Evolutionary conservation across 2,113 vertebrate species (phyloP).

Genomic region (Crotophaga sulcirostris): DNA sequence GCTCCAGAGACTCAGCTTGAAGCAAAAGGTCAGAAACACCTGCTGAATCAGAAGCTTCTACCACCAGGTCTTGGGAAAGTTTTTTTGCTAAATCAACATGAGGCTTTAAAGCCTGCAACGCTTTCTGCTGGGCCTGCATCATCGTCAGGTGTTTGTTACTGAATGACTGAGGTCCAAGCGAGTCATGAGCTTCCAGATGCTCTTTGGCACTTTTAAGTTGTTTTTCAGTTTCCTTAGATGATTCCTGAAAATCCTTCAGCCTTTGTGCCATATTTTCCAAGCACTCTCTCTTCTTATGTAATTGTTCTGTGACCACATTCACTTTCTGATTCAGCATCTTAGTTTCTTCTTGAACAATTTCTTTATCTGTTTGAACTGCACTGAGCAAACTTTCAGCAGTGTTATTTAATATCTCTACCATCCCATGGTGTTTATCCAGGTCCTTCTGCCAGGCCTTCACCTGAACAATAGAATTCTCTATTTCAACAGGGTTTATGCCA

Average conservation of each 20-base stretch:
- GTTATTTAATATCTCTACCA: slow-evolving; percentile 85
- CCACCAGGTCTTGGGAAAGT: slow-evolving; percentile 85
- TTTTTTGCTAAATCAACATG: slow-evolving; percentile 83
- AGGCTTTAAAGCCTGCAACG: slow-evolving; percentile 81
- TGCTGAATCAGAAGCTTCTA: slow-evolving; percentile 83
- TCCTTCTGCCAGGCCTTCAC: slow-evolving; percentile 90
- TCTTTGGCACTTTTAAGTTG: slow-evolving; percentile 85
- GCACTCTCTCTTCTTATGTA: slow-evolving; percentile 84
- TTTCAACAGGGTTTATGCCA: slow-evolving; percentile 75
- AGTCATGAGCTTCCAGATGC: slow-evolving; percentile 82
- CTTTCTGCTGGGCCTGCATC: slow-evolving; percentile 92
- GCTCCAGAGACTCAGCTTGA: slow-evolving; percentile 83
- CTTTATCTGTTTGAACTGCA: slow-evolving; percentile 84
- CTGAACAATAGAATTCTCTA: slow-evolving; percentile 82
- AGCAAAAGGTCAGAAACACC: slow-evolving; percentile 88
- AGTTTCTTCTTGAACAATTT: slow-evolving; percentile 81
- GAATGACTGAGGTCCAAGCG: slow-evolving; percentile 85
- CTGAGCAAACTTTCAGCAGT: slow-evolving; percentile 84
- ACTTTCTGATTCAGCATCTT: slow-evolving; percentile 78
- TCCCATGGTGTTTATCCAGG: slow-evolving; percentile 88
- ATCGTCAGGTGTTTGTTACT: slow-evolving; percentile 89
- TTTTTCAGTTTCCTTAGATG: slow-evolving; percentile 80
- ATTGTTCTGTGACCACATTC: slow-evolving; percentile 79
- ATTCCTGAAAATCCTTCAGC: slow-evolving; percentile 89
- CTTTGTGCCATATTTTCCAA: slow-evolving; percentile 86